Percentiles rank a stretch among this genome's conserved stretches.
phyloP scores from a whole-genome alignment of 2,113 vertebrate genomes.

The Grus americana region DNA sequence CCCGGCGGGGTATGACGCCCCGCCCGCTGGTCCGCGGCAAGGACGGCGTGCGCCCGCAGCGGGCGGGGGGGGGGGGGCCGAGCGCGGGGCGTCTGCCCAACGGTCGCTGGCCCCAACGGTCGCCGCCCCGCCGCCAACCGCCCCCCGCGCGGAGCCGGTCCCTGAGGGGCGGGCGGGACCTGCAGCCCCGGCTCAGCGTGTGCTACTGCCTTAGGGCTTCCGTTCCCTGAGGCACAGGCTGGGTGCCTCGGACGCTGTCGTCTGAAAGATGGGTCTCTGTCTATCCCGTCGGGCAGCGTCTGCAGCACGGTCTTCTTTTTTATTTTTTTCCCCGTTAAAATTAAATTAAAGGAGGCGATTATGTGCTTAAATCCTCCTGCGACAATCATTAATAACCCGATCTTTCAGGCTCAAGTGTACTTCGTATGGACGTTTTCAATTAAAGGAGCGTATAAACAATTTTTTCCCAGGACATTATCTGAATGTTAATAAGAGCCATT shows the following conservation, averaged over 20 bases:
- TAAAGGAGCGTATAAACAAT: not conserved
- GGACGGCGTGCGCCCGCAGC: not conserved
- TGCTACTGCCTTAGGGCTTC: not conserved
- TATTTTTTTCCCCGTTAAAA: no score
- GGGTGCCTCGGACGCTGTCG: fast-evolving
- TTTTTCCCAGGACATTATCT: not conserved
- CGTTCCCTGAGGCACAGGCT: not conserved
- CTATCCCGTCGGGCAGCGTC: not conserved
- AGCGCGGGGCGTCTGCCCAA: not conserved
- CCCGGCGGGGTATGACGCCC: not conserved
- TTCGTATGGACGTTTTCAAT: not conserved
- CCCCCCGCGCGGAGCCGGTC: not conserved
- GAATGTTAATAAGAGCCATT: not conserved
- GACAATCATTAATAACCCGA: not conserved
- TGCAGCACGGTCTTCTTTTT: not conserved
- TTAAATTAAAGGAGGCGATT: not conserved
- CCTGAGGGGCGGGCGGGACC: not conserved
- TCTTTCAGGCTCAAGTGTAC: not conserved
- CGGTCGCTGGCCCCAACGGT: not conserved
- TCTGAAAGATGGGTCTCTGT: not conserved
- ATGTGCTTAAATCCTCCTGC: not conserved
- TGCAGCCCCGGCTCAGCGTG: not conserved
- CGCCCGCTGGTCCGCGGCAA: not conserved
- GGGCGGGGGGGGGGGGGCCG: not conserved
- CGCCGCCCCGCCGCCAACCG: not conserved